Evolutionary conservation across 2,888 invertebrate species (phyloP), one percentile per base, ranked within the genome.

Genomic region (Mayetiola destructor): DNA sequence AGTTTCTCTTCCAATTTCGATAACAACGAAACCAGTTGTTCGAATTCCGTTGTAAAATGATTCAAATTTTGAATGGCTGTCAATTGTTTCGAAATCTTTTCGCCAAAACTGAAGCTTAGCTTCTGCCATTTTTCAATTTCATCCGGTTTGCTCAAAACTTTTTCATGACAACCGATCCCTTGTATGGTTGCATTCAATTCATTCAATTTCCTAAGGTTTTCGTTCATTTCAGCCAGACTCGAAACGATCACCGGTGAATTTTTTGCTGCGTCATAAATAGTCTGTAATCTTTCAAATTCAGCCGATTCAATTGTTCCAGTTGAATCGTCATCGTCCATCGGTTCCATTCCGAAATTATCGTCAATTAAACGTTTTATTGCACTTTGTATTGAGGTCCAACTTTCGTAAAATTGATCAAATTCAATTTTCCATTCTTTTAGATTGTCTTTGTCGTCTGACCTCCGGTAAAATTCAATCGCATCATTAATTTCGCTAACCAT

Each of bases 341-440:
- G 76, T 60, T 77, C 74, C 39, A 79, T 72, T 1, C 77, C 77
- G 54, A 75, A 73, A 57, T 77, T 74, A 61, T 77, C 71, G 63
- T 71, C 65, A 2, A 68, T 69, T 14, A 72, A 61, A 3, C 68
- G 64, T 6, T 64, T 62, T 1, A 72, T 66, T 0, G 71, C 72
- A 29, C 66, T 67, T 59, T 71, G 71, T 70, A 72, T 69, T 55
- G 71, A 72, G 16, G 65, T 66, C 71, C 72, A 73, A 60, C 72
- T 72, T 1, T 73, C 70, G 52, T 69, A 66, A 61, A 73, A 72
- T 5, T 70, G 63, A 21, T 66, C 64, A 60, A 73, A 73, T 59
- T 73, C 71, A 29, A 65, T 64, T 55, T 68, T 69, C 70, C 71
- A 72, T 57, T 73, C 72, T 1, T 62, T 27, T 27, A 68, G 59